These are phyloP conservation scores for Acipenser transmontanus DNA, from an alignment of 2,797 vertebrate genomes.

Conservation along the genomic window DNA sequence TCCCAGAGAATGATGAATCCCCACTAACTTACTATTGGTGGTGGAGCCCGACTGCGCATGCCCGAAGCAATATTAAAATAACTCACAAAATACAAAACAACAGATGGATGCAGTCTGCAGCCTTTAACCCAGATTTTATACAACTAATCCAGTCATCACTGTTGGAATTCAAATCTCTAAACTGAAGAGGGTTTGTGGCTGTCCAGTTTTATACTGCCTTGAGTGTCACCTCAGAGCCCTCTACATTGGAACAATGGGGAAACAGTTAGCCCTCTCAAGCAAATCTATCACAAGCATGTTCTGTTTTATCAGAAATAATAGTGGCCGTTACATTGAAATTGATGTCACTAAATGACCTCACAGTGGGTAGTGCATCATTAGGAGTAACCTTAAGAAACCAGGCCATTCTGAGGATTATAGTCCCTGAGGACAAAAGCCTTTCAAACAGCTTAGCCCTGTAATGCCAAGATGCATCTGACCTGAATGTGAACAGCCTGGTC, in stretches of 20 bases:
- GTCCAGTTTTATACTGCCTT: slow-evolving; percentile 37
- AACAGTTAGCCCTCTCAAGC: slow-evolving; percentile 5
- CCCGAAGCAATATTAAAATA: no score
- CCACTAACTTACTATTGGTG: no score
- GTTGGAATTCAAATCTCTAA: slow-evolving; percentile 48
- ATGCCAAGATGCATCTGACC: slow-evolving; percentile 12
- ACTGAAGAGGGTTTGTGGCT: slow-evolving; percentile 23
- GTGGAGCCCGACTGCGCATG: no score
- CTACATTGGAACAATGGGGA: slow-evolving; percentile 16
- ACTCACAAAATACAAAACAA: slow-evolving; percentile 37
- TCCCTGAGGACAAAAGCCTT: slow-evolving; percentile 26
- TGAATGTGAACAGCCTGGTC: slow-evolving; percentile 37
- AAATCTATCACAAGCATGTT: background rate
- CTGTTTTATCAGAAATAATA: slow-evolving; percentile 25
- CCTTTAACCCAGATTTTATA: slow-evolving; percentile 65
- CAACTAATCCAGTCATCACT: slow-evolving; percentile 60
- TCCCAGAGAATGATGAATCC: no score
- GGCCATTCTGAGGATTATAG: slow-evolving; percentile 44
- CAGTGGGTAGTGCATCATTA: slow-evolving; percentile 43
- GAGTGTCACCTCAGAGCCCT: slow-evolving; percentile 15
- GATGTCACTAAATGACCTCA: slow-evolving; percentile 23
- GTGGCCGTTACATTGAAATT: slow-evolving; percentile 7
- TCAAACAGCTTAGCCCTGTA: slow-evolving; percentile 23
- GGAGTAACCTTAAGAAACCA: slow-evolving; percentile 48
- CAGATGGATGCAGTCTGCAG: slow-evolving; percentile 61